Evolutionary conservation across 1,140 invertebrate genomes (phyloP), one percentile per base, ranked within the genome.

Genomic region (Dryas iulia): DNA sequence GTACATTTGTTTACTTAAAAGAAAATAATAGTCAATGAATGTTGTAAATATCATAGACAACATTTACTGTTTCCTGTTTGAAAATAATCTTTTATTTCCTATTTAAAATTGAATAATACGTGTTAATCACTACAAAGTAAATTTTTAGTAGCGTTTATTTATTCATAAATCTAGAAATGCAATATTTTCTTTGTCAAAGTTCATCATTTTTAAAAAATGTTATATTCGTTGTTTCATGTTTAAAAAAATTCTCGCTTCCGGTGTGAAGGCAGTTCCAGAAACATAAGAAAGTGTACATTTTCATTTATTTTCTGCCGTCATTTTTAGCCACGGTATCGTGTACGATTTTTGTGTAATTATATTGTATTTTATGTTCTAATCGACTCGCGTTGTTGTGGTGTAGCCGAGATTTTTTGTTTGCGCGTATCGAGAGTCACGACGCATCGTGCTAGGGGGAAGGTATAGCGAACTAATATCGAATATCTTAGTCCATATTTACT

Each of bases 281-380:
- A 91, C 88, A 87, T 89, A 89, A 87, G 86, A 90, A 92, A 91
- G 86, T 90, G 82, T 83, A 71, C 70, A 85, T 84, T 87, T 89
- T 90, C 85, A 91, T 91, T 92, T 90, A 90, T 92, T 91, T 91
- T 92, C 89, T 87, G 84, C 90, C 87, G 86, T 91, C 86, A 87
- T 87, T 82, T 87, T 89, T 85, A 82, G 73, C 81, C 77, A 84
- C 81, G 79, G 76, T 80, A 85, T 84, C 83, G 83, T 86, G 79
- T 84, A 78, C 71, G 81, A 77, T 74, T 83, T 86, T 83, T 74
- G 81, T 88, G 76, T 81, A 84, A 86, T 82, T 76, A 70, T 72
- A 79, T 85, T 86, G 39, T 83, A 86, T 83, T 91, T 87, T 84
- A 81, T 84, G 83, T 91, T 87, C 66, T 64, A 81, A 81, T 72